Conservation (phyloP, 2,888 invertebrate species). For the Mamestra brassicae region DNA sequence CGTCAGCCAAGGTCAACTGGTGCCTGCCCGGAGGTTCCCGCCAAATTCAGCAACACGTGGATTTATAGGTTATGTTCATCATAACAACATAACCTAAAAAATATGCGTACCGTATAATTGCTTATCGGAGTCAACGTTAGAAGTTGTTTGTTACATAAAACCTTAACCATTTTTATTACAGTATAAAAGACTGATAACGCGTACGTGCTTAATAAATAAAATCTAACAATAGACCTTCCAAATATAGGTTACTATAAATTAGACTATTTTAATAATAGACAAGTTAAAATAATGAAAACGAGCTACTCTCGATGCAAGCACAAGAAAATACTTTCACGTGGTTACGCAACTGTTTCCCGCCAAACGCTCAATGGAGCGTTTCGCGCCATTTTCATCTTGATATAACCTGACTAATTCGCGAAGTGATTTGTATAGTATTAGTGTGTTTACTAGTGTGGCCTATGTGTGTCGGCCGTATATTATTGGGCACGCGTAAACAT, state of each 20-base stretch:
- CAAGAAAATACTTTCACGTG: conserved; percentile 82
- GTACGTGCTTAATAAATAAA: not conserved
- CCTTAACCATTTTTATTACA: conserved; percentile 24
- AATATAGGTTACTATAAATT: conserved; percentile 23
- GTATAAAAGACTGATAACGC: conserved; percentile 26
- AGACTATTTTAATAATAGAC: conserved; percentile 43
- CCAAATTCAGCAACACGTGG: conserved; percentile 78
- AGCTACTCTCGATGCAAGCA: conserved; percentile 37
- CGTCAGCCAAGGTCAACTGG: conserved; percentile 89
- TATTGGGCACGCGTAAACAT: conserved; percentile 80
- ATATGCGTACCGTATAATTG: conserved; percentile 18
- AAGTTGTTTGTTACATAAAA: conserved; percentile 17
- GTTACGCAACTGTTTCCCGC: conserved; percentile 87
- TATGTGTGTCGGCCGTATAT: conserved; percentile 75
- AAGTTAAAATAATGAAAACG: conserved; percentile 47
- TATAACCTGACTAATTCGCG: conserved; percentile 77
- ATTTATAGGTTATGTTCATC: conserved; percentile 72
- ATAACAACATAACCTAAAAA: conserved; percentile 65
- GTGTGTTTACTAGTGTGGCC: conserved; percentile 66
- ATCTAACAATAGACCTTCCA: conserved; percentile 1
- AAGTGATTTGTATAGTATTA: conserved; percentile 67
- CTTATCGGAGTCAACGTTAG: conserved; percentile 30
- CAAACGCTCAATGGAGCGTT: conserved; percentile 87
- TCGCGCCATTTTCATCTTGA: conserved; percentile 85
- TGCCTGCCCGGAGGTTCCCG: conserved; percentile 82